Evolutionary conservation across 2,888 invertebrate species (phyloP), one percentile per base, ranked within the genome.

Genomic region (Tuberolachnus salignus): DNA sequence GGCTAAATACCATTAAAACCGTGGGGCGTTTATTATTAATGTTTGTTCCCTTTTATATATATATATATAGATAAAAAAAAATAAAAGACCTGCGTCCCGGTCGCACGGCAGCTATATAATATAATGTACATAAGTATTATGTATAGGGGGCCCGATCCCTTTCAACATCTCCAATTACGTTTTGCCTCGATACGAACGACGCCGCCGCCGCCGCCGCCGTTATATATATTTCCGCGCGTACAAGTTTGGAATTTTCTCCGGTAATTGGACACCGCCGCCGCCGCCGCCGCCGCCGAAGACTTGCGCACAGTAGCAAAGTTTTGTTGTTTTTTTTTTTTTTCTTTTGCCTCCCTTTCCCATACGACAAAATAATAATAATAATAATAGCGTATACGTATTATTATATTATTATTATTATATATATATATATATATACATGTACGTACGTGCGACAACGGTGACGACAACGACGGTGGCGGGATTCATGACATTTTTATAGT

Each of bases 151-250:
- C 16, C 26, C 73, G 73, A 78, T 78, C 78, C 78, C 78, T 78
- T 78, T 78, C 78, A 78, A 69, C 67, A 78, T 78, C 78, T 78
- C 78, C 78, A 78, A 78, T 78, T 78, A 78, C 78, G 78, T 69
- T 78, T 78, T 69, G 67, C 78, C 69, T 59, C 59, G 42, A 78
- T 59, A 66, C 55, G 55, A 42, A n/a, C 34, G 34, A 34, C 42
- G 42, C n/a, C 59, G 51, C 53, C 42, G 34, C 1, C 44, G 44
- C 14, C 61, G n/a, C n/a, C 34, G 34, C 3, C 64, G 44, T 44
- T 6, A 67, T 49, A 55, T 69, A 46, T 49, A 34, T 34, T 34
- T 34, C 34, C 34, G 34, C 34, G 34, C 42, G 26, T 67, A 59
- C 59, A 67, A 78, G 78, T 78, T 78, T 67, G 67, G 78, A 78